Evolutionary conservation across 2,888 invertebrate genomes (phyloP), one percentile per base, ranked within the genome.

Genomic region (Catotricha subobsoleta): DNA sequence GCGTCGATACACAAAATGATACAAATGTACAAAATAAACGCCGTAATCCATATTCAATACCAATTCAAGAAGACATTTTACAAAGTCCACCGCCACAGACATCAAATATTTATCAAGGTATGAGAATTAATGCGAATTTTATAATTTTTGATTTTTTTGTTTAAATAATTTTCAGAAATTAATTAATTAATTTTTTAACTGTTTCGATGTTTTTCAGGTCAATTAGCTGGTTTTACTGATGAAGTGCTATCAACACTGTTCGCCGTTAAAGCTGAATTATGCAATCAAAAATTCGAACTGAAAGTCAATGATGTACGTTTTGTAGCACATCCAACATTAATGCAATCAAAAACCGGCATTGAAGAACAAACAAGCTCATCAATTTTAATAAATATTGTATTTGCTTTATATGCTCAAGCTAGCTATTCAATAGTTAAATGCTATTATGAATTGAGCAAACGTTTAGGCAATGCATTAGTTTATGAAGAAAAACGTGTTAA

Each of bases 291-390:
- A 58, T 91, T 95, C 65, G 92, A 92, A 58, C 66, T 94, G 1
- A 92, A 94, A 69, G 80, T 95, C 0, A 92, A 95, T 62, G 90
- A 94, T 68, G 87, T 94, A 0, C 68, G 92, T 34, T 95, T 95
- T 65, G 87, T 95, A 10, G 90, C 94, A 1, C 92, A 91, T 61
- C 94, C 95, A 0, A 86, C 88, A 2, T 60, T 81, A 20, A 68
- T 88, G 39, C 77, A 77, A 12, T 72, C 77, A 28, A 66, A 76
- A 48, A 74, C 72, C 12, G 72, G 73, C 43, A 72, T 74, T 46
- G 74, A 76, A 58, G 72, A 73, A 49, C 42, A 40, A 30, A 43
- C 7, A 12, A 23, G 65, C 60, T 37, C 77, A n/a, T 72, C 76
- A 50, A 79, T 83, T 64, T 65, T 87, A 31, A 80, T 86, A 31